Conservation (phyloP, 64 coral and sea anemone species). For the Dendrophyllia cribrosa region DNA sequence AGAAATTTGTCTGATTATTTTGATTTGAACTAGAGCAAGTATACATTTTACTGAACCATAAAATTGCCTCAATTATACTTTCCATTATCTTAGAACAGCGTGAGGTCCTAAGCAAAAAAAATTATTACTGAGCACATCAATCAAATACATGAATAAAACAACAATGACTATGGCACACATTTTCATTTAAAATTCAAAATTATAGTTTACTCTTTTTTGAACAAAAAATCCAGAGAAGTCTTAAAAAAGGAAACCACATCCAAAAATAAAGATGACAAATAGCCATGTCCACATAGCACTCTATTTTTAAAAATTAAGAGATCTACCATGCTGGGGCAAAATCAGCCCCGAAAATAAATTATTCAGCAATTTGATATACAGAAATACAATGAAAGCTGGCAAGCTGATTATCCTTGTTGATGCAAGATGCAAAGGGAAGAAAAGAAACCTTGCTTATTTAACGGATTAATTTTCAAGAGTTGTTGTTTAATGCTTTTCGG, state of each 20-base stretch:
- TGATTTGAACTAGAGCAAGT: no score
- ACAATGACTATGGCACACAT: slow-evolving; percentile 3
- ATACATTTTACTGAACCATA: neutral
- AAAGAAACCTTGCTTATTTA: neutral
- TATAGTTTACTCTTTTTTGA: neutral
- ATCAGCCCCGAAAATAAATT: slow-evolving; percentile 20
- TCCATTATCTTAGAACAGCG: slow-evolving; percentile 5
- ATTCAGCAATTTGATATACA: slow-evolving; percentile 26
- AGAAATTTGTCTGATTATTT: no score
- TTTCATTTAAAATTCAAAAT: neutral
- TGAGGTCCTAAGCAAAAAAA: neutral
- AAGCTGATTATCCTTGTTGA: neutral
- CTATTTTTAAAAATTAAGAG: neutral
- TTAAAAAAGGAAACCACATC: neutral
- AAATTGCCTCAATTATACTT: neutral
- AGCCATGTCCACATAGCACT: neutral
- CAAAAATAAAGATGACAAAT: slow-evolving; percentile 5
- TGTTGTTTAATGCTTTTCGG: neutral
- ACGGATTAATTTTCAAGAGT: neutral
- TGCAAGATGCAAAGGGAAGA: neutral
- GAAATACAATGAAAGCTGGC: neutral
- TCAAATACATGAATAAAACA: slow-evolving; percentile 8
- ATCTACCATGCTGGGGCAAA: slow-evolving; percentile 3
- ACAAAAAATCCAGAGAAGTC: neutral
- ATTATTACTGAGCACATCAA: neutral